A percentile compares a stretch with the other conserved stretches of the same genome.
phyloP scores from a whole-genome alignment of 1,140 invertebrate species.

The Berghia stephanieae region DNA sequence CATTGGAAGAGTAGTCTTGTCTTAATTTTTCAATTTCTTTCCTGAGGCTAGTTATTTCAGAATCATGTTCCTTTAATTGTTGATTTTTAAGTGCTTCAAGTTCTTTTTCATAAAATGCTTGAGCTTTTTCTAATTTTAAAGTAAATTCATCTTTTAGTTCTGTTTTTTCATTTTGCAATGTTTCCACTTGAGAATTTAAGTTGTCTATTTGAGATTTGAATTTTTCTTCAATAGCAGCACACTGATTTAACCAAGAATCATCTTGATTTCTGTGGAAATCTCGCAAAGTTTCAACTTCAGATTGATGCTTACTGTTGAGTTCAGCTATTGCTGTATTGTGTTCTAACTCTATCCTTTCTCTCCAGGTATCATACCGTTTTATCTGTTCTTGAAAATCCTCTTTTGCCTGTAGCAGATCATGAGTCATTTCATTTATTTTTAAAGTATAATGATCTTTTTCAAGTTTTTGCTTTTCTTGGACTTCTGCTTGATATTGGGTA shows the following conservation, averaged over 20 bases:
- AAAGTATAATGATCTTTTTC: constrained; percentile 55
- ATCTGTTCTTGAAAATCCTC: constrained; percentile 61
- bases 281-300: constrained; percentile 55
- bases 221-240: constrained; percentile 52
- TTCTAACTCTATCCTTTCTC: constrained; percentile 50
- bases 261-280: constrained; percentile 46
- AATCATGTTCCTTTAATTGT: constrained; percentile 45
- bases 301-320: constrained; percentile 48
- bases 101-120: constrained; percentile 66
- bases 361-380: constrained; percentile 51
- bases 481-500: constrained; percentile 50
- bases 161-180: constrained; percentile 48
- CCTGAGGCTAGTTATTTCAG: constrained; percentile 41
- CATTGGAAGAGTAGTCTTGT: constrained; percentile 53
- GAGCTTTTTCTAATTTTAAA: constrained; percentile 58
- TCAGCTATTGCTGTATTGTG: constrained; percentile 54
- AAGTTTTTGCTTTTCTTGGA: constrained; percentile 50
- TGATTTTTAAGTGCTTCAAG: constrained; percentile 53
- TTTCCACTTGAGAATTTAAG: constrained; percentile 47
- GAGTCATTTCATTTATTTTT: constrained; percentile 56
- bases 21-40: constrained; percentile 57
- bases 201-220: constrained; percentile 50
- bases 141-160: constrained; percentile 60
- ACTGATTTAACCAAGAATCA: constrained; percentile 51
- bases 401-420: constrained; percentile 59